Evolutionary conservation across 2,888 invertebrate genomes (phyloP), one percentile per base, ranked within the genome.

Genomic region (Hipparchia sbordonii): DNA sequence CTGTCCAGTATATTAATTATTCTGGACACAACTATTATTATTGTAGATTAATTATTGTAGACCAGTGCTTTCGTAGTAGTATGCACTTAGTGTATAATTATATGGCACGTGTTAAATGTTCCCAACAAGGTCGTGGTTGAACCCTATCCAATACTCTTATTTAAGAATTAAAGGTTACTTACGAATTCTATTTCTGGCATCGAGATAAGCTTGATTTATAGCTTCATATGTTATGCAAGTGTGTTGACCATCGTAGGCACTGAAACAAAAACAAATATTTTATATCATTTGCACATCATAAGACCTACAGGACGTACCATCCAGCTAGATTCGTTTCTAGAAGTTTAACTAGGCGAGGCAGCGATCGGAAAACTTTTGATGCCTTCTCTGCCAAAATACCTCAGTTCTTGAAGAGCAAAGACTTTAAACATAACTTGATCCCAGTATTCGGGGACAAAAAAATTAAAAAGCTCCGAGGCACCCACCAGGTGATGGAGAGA

Each of bases 171-270:
- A 63, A 63, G 51, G 51, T 23, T 62, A 96, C 97, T 97, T 95
- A 98, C 98, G 95, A 84, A 98, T 97, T 92, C 98, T 95, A 89
- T 97, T 97, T 82, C 97, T 95, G 67, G 97, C 97, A 86, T 98
- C 97, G 78, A 97, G 90, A 90, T 98, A 98, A 62, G 98, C 98
- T 81, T 97, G 96, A 92, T 98, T 98, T 75, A 98, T 95, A 69
- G 98, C 97, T 82, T 98, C 97, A 87, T 97, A 98, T 6, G 98
- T 98, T 86, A 98, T 97, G 89, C 98, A 98, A 75, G 96, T 96
- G 77, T 96, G 95, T 68, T 96, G 95, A 66, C 95, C 96, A 80
- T 95, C 96, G 82, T 96, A 95, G 23, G 95, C 95, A 76, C 96
- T 96, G 94, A 72, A 95, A 95, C 82, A 89, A 90, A 85, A 83